Evolutionary conservation across 2,888 invertebrate genomes (phyloP).

Genomic region (Strigamia transsilvanica): DNA sequence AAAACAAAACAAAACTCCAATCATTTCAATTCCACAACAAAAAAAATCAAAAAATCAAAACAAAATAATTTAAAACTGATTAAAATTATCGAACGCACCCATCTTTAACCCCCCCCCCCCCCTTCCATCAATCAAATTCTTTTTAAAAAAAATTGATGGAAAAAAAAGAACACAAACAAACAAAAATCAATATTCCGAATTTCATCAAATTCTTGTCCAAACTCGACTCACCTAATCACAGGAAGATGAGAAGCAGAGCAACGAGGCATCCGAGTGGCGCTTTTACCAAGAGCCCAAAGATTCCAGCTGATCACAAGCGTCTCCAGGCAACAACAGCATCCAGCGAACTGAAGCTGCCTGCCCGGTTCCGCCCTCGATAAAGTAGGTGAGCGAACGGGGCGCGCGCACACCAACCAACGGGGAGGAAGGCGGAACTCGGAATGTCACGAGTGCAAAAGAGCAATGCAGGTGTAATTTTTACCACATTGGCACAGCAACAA

Average conservation of each 20-base stretch:
- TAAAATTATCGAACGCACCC: background rate
- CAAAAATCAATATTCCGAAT: background rate
- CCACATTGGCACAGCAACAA: too few relatives aligned
- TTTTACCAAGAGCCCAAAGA: slow-evolving; percentile 46
- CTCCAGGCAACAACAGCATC: slow-evolving; percentile 48
- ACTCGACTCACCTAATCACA: slow-evolving; percentile 37
- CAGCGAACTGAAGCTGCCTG: slow-evolving; percentile 49
- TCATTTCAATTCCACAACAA: background rate
- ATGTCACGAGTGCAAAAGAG: slow-evolving; percentile 37
- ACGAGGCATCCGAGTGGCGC: slow-evolving; percentile 42
- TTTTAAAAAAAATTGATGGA: background rate
- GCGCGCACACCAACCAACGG: slow-evolving; percentile 41
- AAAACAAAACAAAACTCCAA: background rate
- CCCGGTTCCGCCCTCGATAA: slow-evolving; percentile 49
- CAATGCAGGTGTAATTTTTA: slow-evolving; percentile 40
- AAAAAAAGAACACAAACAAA: background rate
- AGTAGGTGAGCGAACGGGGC: slow-evolving; percentile 36
- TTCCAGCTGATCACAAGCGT: slow-evolving; percentile 49
- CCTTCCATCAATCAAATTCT: background rate
- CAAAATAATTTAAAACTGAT: background rate
- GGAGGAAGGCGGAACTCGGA: slow-evolving; percentile 46
- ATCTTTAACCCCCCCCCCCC: background rate
- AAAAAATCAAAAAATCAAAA: background rate
- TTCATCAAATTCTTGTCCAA: background rate
- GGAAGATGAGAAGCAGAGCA: slow-evolving; percentile 38